Conservation (phyloP, 2,113 vertebrate species). For the Poicephalus gulielmi region DNA sequence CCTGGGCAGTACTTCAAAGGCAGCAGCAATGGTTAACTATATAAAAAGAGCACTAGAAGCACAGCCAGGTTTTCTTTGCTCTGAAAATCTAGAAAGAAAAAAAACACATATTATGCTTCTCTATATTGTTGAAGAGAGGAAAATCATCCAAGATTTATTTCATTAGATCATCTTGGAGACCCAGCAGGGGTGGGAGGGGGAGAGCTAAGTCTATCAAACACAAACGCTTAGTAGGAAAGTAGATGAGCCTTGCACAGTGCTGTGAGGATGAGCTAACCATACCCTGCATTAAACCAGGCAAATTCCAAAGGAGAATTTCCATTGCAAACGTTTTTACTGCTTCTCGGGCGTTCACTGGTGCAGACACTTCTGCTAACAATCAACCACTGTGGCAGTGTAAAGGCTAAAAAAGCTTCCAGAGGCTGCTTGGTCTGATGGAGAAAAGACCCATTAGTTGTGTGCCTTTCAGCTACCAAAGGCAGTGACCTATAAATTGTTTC, state of each 20-base stretch:
- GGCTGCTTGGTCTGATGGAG: background rate
- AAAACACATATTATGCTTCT: background rate
- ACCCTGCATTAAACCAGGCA: background rate
- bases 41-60: background rate
- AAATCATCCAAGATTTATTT: background rate
- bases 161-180: background rate
- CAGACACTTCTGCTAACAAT: background rate
- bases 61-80: background rate
- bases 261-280: background rate
- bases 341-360: background rate
- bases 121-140: background rate
- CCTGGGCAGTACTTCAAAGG: background rate
- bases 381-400: background rate
- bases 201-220: background rate
- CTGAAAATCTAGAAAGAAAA: background rate
- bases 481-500: background rate
- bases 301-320: slow-evolving; percentile 12
- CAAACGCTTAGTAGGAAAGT: background rate
- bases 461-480: background rate
- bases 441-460: background rate
- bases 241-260: background rate
- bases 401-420: background rate
- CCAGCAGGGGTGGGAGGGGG: too few relatives aligned
- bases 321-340: background rate
- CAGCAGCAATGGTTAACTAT: background rate